phyloP scores from a whole-genome alignment of 1,140 invertebrate species.

The Maniola jurtina region DNA sequence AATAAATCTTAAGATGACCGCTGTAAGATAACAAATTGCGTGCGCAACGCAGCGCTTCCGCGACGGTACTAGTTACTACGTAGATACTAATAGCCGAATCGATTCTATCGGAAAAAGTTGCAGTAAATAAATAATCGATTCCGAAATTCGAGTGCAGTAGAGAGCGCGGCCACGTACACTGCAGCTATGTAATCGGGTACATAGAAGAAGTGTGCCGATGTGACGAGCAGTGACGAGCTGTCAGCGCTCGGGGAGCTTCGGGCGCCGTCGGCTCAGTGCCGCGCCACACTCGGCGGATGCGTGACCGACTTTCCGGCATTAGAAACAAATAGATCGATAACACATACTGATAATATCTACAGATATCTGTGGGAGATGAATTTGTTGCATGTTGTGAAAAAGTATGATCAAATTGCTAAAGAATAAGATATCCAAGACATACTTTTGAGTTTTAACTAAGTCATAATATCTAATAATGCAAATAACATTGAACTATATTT shows the following conservation, averaged over 20 bases:
- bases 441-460: too few species aligned
- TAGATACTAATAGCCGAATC: constrained; percentile 3
- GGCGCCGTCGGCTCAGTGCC: constrained; percentile 14
- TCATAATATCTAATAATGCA: too few species aligned
- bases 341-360: background rate
- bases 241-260: constrained; percentile 56
- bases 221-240: constrained; percentile 70
- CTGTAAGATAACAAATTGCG: constrained; percentile 3
- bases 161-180: constrained; percentile 57
- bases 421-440: too few species aligned
- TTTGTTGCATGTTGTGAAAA: background rate
- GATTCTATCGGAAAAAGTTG: constrained; percentile 8
- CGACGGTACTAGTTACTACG: constrained; percentile 15
- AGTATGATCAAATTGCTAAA: too few species aligned
- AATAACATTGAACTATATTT: too few species aligned
- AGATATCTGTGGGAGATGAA: background rate
- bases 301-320: constrained; percentile 28
- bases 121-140: constrained; percentile 39
- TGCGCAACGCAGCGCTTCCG: constrained; percentile 25
- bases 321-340: constrained; percentile 31
- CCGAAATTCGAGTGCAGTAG: constrained; percentile 48
- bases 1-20: constrained; percentile 20
- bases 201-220: constrained; percentile 65
- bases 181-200: constrained; percentile 68
- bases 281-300: constrained; percentile 24